Evolutionary conservation across 2,113 vertebrate genomes (phyloP).

Genomic region (Scomber japonicus): DNA sequence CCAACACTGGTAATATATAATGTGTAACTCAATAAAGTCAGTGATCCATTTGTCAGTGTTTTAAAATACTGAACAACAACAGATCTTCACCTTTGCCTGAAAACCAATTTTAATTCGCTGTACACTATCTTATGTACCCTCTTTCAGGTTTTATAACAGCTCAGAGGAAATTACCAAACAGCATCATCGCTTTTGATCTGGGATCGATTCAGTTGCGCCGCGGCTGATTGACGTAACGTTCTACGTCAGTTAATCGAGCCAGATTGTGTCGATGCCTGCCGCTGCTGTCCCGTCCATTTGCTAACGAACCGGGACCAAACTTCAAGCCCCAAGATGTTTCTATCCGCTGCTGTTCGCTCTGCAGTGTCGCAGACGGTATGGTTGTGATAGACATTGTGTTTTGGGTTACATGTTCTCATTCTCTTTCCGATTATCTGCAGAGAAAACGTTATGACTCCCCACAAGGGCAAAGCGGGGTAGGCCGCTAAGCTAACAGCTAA

Average conservation of each 20-base stretch:
- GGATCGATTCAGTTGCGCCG: slow-evolving; percentile 64
- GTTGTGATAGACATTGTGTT: neutral
- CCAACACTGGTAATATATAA: too few species aligned
- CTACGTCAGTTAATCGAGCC: slow-evolving; percentile 67
- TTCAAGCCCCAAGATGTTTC: slow-evolving; percentile 75
- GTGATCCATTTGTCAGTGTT: too few species aligned
- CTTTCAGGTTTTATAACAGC: slow-evolving; percentile 13
- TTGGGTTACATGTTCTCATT: neutral
- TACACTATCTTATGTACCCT: too few species aligned
- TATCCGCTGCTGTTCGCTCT: slow-evolving; percentile 77
- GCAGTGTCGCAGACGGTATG: slow-evolving; percentile 81
- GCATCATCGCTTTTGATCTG: slow-evolving; percentile 53
- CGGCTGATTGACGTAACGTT: neutral
- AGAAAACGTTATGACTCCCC: slow-evolving; percentile 68
- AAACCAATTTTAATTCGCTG: too few species aligned
- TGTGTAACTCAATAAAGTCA: too few species aligned
- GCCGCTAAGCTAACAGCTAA: slow-evolving; percentile 50
- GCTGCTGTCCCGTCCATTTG: slow-evolving; percentile 36
- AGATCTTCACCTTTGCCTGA: too few species aligned
- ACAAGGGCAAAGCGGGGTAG: slow-evolving; percentile 81
- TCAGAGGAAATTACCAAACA: slow-evolving; percentile 14
- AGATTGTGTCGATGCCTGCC: slow-evolving; percentile 59
- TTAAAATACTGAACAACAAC: too few species aligned
- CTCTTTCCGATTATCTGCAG: neutral
- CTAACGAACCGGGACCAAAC: slow-evolving; percentile 54